Conservation (phyloP, 2,888 invertebrate genomes). For the Ashinkailepas kermadecensis region DNA sequence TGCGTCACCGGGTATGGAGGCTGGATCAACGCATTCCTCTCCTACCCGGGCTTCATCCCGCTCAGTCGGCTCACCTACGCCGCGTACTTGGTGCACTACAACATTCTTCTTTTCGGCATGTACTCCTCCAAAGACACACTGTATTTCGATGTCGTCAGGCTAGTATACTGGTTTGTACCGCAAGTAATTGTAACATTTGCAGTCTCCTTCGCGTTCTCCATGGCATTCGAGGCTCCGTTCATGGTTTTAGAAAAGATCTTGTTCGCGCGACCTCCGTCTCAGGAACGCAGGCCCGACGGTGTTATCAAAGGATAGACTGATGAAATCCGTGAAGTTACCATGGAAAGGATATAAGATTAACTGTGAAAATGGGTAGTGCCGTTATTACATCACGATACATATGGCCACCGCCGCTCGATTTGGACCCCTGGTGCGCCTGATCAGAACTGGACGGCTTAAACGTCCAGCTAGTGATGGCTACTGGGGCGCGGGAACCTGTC, state of each 20-base stretch:
- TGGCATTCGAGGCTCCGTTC: not conserved
- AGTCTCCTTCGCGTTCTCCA: not conserved
- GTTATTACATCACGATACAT: no score
- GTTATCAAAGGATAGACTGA: no score
- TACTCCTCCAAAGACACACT: not conserved
- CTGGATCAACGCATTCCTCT: constrained; percentile 49
- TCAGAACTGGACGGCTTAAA: no score
- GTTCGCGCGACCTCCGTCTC: not conserved
- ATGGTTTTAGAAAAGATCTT: not conserved
- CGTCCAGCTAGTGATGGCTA: no score
- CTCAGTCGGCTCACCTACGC: constrained; percentile 62
- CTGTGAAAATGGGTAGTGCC: no score
- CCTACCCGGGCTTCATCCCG: constrained; percentile 55
- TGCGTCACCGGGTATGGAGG: constrained; percentile 63
- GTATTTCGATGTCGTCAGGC: not conserved
- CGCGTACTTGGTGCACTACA: constrained; percentile 48
- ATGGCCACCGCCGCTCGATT: no score
- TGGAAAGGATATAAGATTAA: no score
- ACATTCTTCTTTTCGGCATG: not conserved
- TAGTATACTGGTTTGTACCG: not conserved
- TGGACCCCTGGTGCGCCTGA: no score
- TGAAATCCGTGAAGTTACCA: no score
- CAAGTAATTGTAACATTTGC: constrained; percentile 28
- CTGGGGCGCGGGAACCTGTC: no score
- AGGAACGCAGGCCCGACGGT: no score